phyloP scores from a whole-genome alignment of 2,888 invertebrate genomes.

The Drosophila macrospina region DNA sequence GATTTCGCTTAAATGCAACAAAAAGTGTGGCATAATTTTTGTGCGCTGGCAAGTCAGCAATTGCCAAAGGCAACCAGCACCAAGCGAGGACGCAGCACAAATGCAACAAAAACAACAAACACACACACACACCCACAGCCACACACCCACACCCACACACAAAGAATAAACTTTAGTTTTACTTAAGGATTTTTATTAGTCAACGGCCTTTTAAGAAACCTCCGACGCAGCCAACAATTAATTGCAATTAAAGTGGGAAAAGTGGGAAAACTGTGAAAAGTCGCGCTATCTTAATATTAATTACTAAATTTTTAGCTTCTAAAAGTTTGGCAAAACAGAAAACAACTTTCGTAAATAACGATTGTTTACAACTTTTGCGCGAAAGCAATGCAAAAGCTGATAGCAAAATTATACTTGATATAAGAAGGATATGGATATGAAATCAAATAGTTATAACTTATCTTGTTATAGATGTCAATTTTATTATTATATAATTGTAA shows the following conservation, averaged over 20 bases:
- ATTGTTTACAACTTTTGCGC: background rate
- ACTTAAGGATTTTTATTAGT: constrained; percentile 63
- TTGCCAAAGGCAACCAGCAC: constrained; percentile 42
- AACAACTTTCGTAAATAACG: constrained; percentile 4
- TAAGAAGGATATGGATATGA: no score
- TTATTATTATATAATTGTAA: no score
- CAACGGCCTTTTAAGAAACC: constrained; percentile 67
- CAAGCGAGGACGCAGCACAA: background rate
- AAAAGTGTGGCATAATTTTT: constrained; percentile 63
- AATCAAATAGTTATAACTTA: no score
- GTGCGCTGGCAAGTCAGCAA: constrained; percentile 53
- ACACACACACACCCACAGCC: no score
- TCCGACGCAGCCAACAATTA: constrained; percentile 55
- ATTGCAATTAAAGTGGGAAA: constrained; percentile 73
- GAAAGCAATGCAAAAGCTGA: background rate
- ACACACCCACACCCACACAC: no score
- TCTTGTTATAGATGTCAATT: no score
- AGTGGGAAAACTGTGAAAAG: constrained; percentile 51
- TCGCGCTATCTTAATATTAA: constrained; percentile 45
- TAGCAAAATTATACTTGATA: background rate
- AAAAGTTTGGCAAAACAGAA: constrained; percentile 1
- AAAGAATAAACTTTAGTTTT: constrained; percentile 44
- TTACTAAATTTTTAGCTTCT: constrained; percentile 26
- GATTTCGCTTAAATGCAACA: constrained; percentile 54
- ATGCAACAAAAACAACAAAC: constrained; percentile 6